Evolutionary conservation across 2,113 vertebrate species (phyloP).

Genomic region (Poecilia latipinna): DNA sequence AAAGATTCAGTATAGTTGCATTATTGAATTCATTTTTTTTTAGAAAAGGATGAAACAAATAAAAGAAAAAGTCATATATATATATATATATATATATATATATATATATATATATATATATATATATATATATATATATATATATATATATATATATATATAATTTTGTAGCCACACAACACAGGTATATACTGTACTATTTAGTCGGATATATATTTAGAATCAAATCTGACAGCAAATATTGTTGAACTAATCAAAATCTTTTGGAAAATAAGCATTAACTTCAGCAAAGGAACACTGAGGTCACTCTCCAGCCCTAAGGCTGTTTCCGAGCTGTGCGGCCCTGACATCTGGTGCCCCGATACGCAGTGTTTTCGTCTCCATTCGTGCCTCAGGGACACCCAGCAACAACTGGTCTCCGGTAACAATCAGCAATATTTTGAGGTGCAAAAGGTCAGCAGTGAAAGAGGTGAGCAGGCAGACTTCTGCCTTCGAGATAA

Average conservation of each 20-base stretch:
- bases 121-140: not conserved
- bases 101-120: too few relatives aligned
- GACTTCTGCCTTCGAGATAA: conserved; percentile 1
- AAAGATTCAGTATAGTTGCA: conserved; percentile 5
- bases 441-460: conserved; percentile 37
- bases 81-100: not conserved
- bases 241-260: conserved; percentile 8
- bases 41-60: conserved; percentile 1
- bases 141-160: not conserved
- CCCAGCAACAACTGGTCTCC: conserved; percentile 19
- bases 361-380: conserved; percentile 23
- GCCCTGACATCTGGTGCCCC: conserved; percentile 24
- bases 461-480: conserved; percentile 21
- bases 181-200: not conserved
- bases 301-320: conserved; percentile 7
- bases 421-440: conserved; percentile 18
- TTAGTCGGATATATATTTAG: not conserved
- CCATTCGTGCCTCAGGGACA: not conserved
- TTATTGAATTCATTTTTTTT: conserved; percentile 5
- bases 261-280: conserved; percentile 1
- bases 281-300: conserved; percentile 4
- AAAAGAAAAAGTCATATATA: conserved; percentile 3
- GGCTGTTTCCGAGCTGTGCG: conserved; percentile 25
- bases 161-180: not conserved
- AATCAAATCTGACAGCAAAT: not conserved